Conservation (phyloP, 2,113 vertebrate species). For the Naja naja region DNA sequence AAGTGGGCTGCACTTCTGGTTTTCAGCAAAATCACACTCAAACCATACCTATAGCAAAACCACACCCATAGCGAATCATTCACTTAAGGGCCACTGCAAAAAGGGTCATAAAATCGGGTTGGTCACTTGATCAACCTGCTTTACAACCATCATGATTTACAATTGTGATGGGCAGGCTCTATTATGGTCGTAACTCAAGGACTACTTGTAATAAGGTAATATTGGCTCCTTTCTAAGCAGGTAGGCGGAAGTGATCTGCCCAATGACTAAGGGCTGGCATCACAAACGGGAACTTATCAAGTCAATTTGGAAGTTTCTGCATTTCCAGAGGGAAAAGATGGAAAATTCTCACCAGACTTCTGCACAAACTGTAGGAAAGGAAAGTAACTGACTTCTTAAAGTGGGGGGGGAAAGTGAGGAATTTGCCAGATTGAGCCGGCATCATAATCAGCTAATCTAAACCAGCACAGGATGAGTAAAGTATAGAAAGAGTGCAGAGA, state of each 20-base stretch:
- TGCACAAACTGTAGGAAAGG: background rate
- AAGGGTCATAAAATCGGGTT: no score
- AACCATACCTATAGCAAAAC: no score
- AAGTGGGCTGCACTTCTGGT: no score
- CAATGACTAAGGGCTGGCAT: background rate
- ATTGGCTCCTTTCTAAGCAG: background rate
- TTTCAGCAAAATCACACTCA: no score
- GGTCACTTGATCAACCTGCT: no score
- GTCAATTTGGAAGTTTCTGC: background rate
- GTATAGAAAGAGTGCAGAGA: no score
- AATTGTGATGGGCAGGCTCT: no score
- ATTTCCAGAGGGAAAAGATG: background rate
- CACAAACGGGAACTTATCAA: background rate
- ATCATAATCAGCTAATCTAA: background rate
- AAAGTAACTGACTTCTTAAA: background rate
- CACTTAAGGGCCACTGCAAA: no score
- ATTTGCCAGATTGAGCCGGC: background rate
- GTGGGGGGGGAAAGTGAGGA: background rate
- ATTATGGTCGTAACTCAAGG: no score
- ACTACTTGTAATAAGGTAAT: no score
- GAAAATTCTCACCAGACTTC: background rate
- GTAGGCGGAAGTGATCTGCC: background rate
- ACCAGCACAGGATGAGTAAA: background rate
- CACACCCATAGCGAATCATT: no score
- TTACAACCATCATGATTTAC: no score